Conservation (phyloP, 2,113 vertebrate genomes). For the Ursus arctos region DNA sequence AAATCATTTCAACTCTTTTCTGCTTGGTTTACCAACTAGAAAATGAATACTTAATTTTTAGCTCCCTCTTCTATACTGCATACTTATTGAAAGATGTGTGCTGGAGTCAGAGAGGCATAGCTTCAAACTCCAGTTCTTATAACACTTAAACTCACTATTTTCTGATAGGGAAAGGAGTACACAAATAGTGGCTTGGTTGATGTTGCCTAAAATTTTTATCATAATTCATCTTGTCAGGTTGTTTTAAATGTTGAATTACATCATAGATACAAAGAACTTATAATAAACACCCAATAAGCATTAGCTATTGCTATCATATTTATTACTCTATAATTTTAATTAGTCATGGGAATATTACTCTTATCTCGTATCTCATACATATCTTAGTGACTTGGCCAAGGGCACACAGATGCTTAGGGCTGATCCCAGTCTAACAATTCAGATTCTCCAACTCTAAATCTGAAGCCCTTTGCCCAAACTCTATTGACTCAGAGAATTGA, state of each 20-base stretch:
- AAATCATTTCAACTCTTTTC: background rate
- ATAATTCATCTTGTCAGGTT: background rate
- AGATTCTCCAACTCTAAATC: background rate
- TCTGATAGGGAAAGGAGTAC: background rate
- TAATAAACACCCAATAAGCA: background rate
- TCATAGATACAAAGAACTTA: background rate
- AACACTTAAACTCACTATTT: background rate
- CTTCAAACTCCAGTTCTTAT: background rate
- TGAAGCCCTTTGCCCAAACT: background rate
- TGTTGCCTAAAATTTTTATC: background rate
- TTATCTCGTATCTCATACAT: background rate
- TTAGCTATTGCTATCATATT: background rate
- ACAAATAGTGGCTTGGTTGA: background rate
- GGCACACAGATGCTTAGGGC: background rate
- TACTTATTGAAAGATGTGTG: background rate
- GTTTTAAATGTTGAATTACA: background rate
- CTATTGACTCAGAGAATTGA: background rate
- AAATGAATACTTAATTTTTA: background rate
- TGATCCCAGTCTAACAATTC: background rate
- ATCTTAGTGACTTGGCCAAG: background rate
- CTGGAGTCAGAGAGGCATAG: background rate
- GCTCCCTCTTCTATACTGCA: background rate
- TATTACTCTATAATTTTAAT: background rate
- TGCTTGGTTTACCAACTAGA: background rate
- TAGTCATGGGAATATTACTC: background rate